Base-by-base conservation (phyloP, 2,113 vertebrate genomes). In the Megaceryle maxima region DNA sequence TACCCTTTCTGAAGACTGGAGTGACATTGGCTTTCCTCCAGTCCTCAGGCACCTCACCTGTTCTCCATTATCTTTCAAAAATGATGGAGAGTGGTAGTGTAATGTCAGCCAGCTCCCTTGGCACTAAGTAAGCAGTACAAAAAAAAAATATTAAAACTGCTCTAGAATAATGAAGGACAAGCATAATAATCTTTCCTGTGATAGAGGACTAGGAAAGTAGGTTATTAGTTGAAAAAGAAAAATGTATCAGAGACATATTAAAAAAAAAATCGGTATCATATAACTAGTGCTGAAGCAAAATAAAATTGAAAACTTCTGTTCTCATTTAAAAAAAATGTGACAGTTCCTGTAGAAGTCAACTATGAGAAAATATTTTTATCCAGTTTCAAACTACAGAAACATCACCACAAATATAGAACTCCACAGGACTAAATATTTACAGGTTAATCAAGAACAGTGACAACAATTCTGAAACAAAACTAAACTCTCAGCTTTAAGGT, bases 361-460 rank as follows among this genome's bases (percentile, higher is more conserved):
- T 84, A 56, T 29, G 13, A 53, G 25, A 64, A 74, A 69, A 44
- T 7, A 57, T 6, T 87, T 80, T 57, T 11, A 39, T 31, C 46
- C 16, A 17, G n/a, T 26, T 84, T 9, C 37, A 25, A 68, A 82
- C 21, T 21, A 55, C 9, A 70, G 51, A 84, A 77, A 6, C 29
- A 55, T 3, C 73, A 51, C 33, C 51, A 76, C 37, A 70, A 82
- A 69, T 5, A 15, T 43, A 87, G 46, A 80, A 70, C 14, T 6
- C 18, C 43, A 37, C 0, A 0, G 28, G 39, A 24, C 9, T 39
- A 59, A 75, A 6, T 13, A 67, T 29, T 85, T 13, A 21, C 1
- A 76, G 25, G 10, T 35, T 87, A 68, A 87, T 35, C 46, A 60
- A 51, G 4, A 75, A 50, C 2, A 29, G 7, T 4, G 26, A 18